Percentiles rank a stretch among this genome's conserved stretches.
Conservation (phyloP, 2,797 vertebrate genomes). For the Gastrophryne carolinensis region DNA sequence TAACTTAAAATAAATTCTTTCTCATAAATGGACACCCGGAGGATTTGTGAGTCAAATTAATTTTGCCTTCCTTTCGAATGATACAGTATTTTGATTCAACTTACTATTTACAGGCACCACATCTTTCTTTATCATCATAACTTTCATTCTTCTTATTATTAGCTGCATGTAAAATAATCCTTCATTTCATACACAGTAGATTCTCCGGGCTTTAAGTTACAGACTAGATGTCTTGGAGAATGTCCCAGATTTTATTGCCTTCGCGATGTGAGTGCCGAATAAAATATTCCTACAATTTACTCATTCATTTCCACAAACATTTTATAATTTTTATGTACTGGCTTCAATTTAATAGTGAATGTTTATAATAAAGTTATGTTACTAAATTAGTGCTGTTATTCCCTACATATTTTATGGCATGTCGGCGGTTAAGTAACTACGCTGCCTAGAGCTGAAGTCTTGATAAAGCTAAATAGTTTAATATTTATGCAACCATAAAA, state of each 20-base stretch:
- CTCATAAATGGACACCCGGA: neutral
- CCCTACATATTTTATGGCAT: conserved; percentile 29
- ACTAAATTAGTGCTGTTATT: conserved; percentile 48
- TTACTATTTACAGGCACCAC: conserved; percentile 25
- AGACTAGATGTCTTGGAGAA: conserved; percentile 39
- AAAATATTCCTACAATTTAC: conserved; percentile 50
- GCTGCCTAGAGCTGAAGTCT: conserved; percentile 3
- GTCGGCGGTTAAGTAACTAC: conserved; percentile 34
- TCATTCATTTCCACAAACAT: conserved; percentile 51
- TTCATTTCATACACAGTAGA: conserved; percentile 1
- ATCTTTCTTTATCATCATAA: neutral
- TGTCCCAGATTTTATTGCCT: conserved; percentile 44
- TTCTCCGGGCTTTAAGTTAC: conserved; percentile 32
- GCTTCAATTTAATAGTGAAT: conserved; percentile 43
- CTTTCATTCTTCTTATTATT: conserved; percentile 43
- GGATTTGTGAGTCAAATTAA: conserved; percentile 15
- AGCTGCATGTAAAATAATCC: conserved; percentile 42
- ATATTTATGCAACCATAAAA: conserved; percentile 6
- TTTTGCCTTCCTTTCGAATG: neutral
- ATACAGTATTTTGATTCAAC: conserved; percentile 8
- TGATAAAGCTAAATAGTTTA: conserved; percentile 28
- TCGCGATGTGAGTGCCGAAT: conserved; percentile 44
- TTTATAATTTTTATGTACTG: conserved; percentile 50
- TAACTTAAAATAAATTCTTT: neutral
- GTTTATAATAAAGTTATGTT: conserved; percentile 50